Evolutionary conservation across 2,113 vertebrate species (phyloP).

Genomic region (Monopterus albus): DNA sequence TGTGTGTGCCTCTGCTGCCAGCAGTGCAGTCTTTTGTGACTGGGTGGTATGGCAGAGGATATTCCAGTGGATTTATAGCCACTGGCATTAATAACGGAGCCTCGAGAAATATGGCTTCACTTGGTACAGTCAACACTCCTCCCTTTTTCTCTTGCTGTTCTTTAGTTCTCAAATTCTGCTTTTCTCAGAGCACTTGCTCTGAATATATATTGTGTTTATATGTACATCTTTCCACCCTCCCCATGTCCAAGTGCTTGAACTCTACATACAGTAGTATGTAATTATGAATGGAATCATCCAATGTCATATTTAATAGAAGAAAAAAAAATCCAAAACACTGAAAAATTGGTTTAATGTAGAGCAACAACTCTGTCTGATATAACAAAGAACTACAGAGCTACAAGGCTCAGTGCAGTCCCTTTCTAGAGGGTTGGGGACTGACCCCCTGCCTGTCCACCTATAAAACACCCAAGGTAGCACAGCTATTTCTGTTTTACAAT

Average conservation of each 20-base stretch:
- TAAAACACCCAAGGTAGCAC: conserved; percentile 47
- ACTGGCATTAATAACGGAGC: conserved; percentile 48
- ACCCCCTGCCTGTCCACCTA: conserved; percentile 25
- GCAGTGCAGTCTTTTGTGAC: conserved; percentile 21
- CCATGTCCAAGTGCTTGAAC: neutral
- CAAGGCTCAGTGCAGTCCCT: conserved; percentile 53
- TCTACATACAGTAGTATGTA: too few relatives aligned
- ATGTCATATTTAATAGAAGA: conserved; percentile 38
- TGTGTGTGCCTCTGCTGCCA: conserved; percentile 33
- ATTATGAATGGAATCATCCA: too few relatives aligned
- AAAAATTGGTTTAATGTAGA: conserved; percentile 9
- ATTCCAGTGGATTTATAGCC: conserved; percentile 54
- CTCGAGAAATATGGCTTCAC: conserved; percentile 21
- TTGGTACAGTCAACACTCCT: neutral
- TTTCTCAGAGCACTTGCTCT: neutral
- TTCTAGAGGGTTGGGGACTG: conserved; percentile 37
- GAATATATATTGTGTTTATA: neutral
- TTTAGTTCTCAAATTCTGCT: neutral
- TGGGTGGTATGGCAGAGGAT: conserved; percentile 35
- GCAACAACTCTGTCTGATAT: conserved; percentile 39
- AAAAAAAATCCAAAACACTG: too few relatives aligned
- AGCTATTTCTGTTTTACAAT: conserved; percentile 46
- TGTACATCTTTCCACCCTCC: neutral
- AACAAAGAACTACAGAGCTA: conserved; percentile 47
- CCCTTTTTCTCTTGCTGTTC: neutral